These are phyloP conservation scores for Papilio xuthus DNA, from an alignment of 1,140 invertebrate genomes.

Conservation along the genomic window DNA sequence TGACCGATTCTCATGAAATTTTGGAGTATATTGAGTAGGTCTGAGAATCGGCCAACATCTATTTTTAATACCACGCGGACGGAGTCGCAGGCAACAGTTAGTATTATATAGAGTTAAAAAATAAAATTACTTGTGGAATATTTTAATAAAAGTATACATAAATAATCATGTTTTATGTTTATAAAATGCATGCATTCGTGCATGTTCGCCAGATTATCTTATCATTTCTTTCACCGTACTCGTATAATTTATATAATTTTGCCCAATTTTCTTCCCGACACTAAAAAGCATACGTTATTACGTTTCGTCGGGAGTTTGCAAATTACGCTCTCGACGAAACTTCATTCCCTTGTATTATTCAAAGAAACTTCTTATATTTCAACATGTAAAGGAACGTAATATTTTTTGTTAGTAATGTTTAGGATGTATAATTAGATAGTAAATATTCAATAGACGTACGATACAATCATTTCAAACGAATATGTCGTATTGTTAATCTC, in stretches of 20 bases:
- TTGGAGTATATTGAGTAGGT: too few relatives aligned
- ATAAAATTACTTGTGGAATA: neutral
- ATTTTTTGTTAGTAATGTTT: neutral
- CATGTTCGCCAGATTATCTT: neutral
- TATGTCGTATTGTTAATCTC: neutral
- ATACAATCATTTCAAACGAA: neutral
- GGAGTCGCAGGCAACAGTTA: too few relatives aligned
- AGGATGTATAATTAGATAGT: neutral
- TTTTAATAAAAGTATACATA: neutral
- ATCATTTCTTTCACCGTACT: neutral
- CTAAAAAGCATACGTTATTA: neutral
- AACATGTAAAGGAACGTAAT: constrained; percentile 8
- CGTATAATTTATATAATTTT: constrained; percentile 3
- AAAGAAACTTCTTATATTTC: neutral
- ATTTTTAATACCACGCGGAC: too few relatives aligned
- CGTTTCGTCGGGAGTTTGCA: neutral
- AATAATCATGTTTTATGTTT: neutral
- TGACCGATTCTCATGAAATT: too few relatives aligned
- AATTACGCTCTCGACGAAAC: neutral
- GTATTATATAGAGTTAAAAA: neutral
- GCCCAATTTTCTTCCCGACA: neutral
- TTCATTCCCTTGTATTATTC: constrained; percentile 13
- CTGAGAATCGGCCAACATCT: too few relatives aligned
- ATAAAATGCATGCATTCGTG: neutral
- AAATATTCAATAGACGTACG: constrained; percentile 11